Base-by-base conservation (phyloP, 1,140 invertebrate genomes). In the Lucilia sericata region DNA sequence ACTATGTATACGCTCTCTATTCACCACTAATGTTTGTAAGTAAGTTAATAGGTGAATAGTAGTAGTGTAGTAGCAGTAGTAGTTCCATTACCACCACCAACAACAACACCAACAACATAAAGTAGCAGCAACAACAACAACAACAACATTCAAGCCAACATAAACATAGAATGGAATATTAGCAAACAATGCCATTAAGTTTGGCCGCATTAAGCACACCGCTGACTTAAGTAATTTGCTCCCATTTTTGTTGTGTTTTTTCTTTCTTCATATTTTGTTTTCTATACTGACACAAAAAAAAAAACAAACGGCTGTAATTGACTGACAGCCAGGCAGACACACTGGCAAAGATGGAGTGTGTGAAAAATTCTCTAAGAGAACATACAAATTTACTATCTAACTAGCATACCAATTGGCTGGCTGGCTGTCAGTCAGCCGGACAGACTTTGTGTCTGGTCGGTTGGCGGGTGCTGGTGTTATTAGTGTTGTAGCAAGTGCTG, bases 181-280 rank as follows among this genome's bases (percentile, higher is more conserved):
- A 80, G 47, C 76, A 80, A 80, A 80, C 76, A 80, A 80, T 80
- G 47, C 19, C 76, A 80, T 80, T 80, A 80, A 80, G 76, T 51
- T 80, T 51, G 76, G 76, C 76, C 76, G 76, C 76, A 80, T 80
- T 80, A 51, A 30, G 47, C 42, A 78, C 76, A 80, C 42, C 34
- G 47, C 76, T 80, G 76, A 80, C 76, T 80, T 80, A 80, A 80
- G 76, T 80, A 80, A 80, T 80, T 80, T 80, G 76, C 76, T 80
- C 76, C 19, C 76, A 80, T 80, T 80, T 78, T 80, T 80, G 76
- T 51, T 80, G 76, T 51, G 51, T 3, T 80, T 80, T 13, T 19
- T 19, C 1, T 78, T 19, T 74, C 19, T 36, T 36, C 36, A 36
- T 36, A 12, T 78, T 78, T 42, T 78, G 36, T 47, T 25, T 51